Percentiles rank a stretch among this genome's conserved stretches.
phyloP scores from a whole-genome alignment of 2,797 vertebrate species.

The Selene dorsalis region DNA sequence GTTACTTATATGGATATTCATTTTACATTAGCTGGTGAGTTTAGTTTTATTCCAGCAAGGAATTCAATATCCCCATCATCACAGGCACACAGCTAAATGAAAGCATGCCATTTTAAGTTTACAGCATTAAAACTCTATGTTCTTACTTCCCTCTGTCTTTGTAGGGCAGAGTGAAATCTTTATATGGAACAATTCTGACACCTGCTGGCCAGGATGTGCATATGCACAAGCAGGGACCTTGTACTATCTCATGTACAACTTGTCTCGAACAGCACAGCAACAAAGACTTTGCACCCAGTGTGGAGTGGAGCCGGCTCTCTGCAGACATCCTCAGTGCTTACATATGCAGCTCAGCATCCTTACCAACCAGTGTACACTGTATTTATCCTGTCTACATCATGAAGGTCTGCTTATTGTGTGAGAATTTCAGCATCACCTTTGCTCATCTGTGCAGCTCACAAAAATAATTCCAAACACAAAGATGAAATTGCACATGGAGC shows the following conservation, averaged over 20 bases:
- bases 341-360: neutral
- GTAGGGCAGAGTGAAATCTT: neutral
- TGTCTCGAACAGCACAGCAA: constrained; percentile 1
- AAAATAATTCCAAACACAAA: constrained; percentile 35
- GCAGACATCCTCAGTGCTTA: neutral
- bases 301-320: constrained; percentile 1
- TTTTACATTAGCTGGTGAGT: no score
- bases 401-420: constrained; percentile 1
- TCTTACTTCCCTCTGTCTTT: neutral
- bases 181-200: constrained; percentile 56
- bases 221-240: constrained; percentile 34
- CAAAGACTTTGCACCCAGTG: constrained; percentile 10
- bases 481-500: neutral
- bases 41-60: no score
- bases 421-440: constrained; percentile 1
- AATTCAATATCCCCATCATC: no score
- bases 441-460: constrained; percentile 31
- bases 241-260: neutral
- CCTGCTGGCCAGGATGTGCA: constrained; percentile 53
- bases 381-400: neutral
- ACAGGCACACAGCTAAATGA: no score
- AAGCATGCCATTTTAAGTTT: no score
- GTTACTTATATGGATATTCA: no score
- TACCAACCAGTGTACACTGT: neutral
- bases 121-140: no score